Base-by-base conservation (phyloP, 2,888 invertebrate species). In the Caenorhabditis angaria region DNA sequence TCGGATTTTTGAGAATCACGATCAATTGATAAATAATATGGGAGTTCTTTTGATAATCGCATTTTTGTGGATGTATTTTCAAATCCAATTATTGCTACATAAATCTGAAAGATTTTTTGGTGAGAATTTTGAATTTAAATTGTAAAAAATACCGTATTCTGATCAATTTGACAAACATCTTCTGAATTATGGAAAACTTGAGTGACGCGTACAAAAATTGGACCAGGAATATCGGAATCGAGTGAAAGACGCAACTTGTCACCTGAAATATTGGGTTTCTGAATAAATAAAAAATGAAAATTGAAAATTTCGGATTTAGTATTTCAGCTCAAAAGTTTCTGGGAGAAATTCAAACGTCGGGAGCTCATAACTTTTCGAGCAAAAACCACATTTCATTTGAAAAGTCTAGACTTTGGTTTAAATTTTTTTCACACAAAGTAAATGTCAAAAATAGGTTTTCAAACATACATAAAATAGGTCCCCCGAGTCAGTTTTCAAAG, bases 181-280 rank as follows among this genome's bases (percentile, higher is more conserved):
- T 12, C 54, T 5, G 27, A 27, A 24, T 54, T 4, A 5, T 18
- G 27, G 12, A 1, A 4, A 54, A 27, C 28, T 27, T 10, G 24
- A 27, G 6, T 25, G 8, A 54, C 27, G 22, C 24, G 22, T 8
- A 50, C 50, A 50, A 22, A 22, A 18, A 50, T 50, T 5, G 50
- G 50, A 50, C 70, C 70, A 3, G 35, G 6, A 22, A 57, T 56
- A 25, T 70, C 65, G 14, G 54, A 53, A 29, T 65, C 65, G 14
- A 54, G n/a, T 18, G 65, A 59, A 22, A 70, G 27, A 25, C 59
- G 28, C 14, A 70, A 20, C 5, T 41, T 1, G 0, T 32, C 51
- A 4, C 53, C 20, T 41, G 14, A 2, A 41, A 41, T 18, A 41
- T 8, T 32, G 5, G 32, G 32, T 32, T 8, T 32, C n/a, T n/a